Percentiles rank a stretch among this genome's conserved stretches.
Evolutionary conservation across 1,140 invertebrate species (phyloP).

Genomic region (Cydia amplana): DNA sequence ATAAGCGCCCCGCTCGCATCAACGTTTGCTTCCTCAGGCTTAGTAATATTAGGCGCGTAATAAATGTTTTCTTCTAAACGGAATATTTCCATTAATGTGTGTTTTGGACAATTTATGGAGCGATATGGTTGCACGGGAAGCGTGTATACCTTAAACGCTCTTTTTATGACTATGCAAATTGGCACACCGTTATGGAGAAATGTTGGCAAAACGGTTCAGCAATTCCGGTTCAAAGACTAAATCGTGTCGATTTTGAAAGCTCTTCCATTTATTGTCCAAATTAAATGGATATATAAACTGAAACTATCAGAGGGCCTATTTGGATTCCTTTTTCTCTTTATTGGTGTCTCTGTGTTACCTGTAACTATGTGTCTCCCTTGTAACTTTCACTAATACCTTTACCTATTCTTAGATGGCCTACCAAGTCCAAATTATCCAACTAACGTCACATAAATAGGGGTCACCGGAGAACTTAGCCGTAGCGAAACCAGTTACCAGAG

Average conservation of each 20-base stretch:
- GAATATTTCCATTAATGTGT: slow-evolving; percentile 62
- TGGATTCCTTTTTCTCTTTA: slow-evolving; percentile 55
- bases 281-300: slow-evolving; percentile 36
- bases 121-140: not conserved
- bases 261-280: slow-evolving; percentile 47
- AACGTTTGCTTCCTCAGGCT: slow-evolving; percentile 75
- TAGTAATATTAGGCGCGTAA: slow-evolving; percentile 78
- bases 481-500: slow-evolving; percentile 54
- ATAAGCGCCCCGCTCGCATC: slow-evolving; percentile 48
- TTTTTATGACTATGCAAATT: not conserved
- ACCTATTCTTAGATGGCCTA: slow-evolving; percentile 58
- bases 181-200: not conserved
- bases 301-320: slow-evolving; percentile 42
- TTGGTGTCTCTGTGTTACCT: slow-evolving; percentile 70
- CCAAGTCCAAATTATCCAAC: slow-evolving; percentile 49
- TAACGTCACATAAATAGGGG: slow-evolving; percentile 60
- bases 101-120: slow-evolving; percentile 57
- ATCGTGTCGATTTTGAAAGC: not conserved
- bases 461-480: slow-evolving; percentile 61
- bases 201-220: not conserved
- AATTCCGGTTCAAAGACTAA: not conserved
- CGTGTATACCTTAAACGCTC: not conserved
- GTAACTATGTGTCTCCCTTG: slow-evolving; percentile 61
- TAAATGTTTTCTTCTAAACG: slow-evolving; percentile 77
- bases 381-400: slow-evolving; percentile 55